Conservation (phyloP, 2,113 vertebrate genomes). For the Neotoma lepida region DNA sequence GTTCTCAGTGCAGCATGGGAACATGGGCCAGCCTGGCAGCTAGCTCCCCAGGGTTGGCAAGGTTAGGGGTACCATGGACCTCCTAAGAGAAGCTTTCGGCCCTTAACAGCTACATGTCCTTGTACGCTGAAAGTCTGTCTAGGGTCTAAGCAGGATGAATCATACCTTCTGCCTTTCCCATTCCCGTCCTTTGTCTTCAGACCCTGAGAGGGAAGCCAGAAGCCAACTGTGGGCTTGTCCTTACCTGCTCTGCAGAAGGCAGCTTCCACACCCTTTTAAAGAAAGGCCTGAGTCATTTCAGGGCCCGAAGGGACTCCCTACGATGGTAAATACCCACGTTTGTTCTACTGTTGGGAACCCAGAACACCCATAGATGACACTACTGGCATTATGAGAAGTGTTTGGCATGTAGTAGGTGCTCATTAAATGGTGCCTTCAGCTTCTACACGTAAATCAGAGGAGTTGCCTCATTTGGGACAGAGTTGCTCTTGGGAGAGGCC, state of each 20-base stretch:
- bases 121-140: neutral
- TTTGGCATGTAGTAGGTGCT: neutral
- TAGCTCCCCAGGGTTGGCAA: neutral
- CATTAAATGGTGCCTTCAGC: neutral
- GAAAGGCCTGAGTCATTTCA: slow-evolving; percentile 37
- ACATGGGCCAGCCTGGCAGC: neutral
- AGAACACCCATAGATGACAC: neutral
- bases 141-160: slow-evolving; percentile 6
- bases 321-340: neutral
- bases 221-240: slow-evolving; percentile 39
- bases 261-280: slow-evolving; percentile 23
- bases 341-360: neutral
- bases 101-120: neutral
- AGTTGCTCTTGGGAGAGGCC: slow-evolving; percentile 2
- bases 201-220: neutral
- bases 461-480: neutral
- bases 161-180: slow-evolving; percentile 27
- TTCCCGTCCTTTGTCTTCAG: slow-evolving; percentile 25
- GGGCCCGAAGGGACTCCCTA: neutral
- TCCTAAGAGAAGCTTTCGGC: neutral
- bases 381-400: neutral
- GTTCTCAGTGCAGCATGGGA: neutral
- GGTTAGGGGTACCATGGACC: neutral
- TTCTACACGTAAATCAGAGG: neutral
- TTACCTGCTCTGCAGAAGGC: slow-evolving; percentile 28